A percentile compares a stretch with the other conserved stretches of the same genome.
Conservation (phyloP, 2,888 invertebrate genomes). For the Drosophila barbarae region DNA sequence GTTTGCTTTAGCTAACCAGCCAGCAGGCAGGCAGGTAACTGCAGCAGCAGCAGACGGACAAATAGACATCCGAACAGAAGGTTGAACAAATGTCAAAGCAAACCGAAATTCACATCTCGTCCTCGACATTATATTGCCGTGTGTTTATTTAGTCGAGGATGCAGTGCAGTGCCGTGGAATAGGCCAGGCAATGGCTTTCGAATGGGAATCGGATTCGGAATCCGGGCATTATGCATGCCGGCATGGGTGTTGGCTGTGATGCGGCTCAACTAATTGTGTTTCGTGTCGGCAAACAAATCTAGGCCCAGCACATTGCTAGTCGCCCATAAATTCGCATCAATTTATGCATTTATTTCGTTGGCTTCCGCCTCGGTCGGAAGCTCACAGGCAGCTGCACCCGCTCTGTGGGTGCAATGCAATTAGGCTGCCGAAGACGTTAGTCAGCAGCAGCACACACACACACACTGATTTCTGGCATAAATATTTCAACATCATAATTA, state of each 20-base stretch:
- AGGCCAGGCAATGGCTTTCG: constrained; percentile 11
- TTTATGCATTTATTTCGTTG: constrained; percentile 52
- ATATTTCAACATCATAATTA: constrained; percentile 47
- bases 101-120: constrained; percentile 55
- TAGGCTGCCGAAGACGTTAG: constrained; percentile 42
- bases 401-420: constrained; percentile 53
- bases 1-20: constrained; percentile 17
- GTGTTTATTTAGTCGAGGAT: constrained; percentile 45
- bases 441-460: constrained; percentile 1
- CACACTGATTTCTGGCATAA: constrained; percentile 46
- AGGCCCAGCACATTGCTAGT: constrained; percentile 21
- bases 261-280: constrained; percentile 70
- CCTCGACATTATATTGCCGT: constrained; percentile 47
- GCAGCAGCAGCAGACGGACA: constrained; percentile 4
- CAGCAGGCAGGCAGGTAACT: background rate
- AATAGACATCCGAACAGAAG: constrained; percentile 30
- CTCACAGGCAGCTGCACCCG: constrained; percentile 19
- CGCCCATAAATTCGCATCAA: constrained; percentile 61
- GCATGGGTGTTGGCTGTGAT: constrained; percentile 61
- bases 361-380: constrained; percentile 11
- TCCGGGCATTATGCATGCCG: constrained; percentile 30
- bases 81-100: constrained; percentile 66
- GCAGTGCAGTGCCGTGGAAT: constrained; percentile 16
- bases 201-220: constrained; percentile 9
- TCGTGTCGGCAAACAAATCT: constrained; percentile 38